Evolutionary conservation across 1,140 invertebrate species (phyloP), one percentile per base, ranked within the genome.

Genomic region (Cydia splendana): DNA sequence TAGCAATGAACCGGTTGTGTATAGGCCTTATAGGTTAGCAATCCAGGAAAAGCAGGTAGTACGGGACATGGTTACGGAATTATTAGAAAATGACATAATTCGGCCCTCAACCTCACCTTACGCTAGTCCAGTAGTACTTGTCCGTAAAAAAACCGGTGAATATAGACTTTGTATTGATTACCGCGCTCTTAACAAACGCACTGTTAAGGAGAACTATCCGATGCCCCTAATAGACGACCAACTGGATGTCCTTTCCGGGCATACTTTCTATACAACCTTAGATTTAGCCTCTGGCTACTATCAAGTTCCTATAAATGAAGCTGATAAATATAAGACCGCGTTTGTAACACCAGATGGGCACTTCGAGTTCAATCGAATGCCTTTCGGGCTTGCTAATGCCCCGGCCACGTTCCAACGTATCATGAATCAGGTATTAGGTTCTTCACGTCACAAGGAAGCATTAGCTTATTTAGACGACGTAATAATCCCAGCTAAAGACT

Each of bases 231-330:
- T 78, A 1, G 77, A 78, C 30, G 77, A 78, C 51, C n/a, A n/a
- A n/a, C n/a, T n/a, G n/a, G n/a, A n/a, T n/a, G n/a, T n/a, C n/a
- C n/a, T n/a, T n/a, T n/a, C n/a, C n/a, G n/a, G n/a, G n/a, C n/a
- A n/a, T n/a, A n/a, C n/a, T n/a, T n/a, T n/a, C 65, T 94, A 94
- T 76, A 84, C 85, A 1, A 84, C 86, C 0, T 75, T 94, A 81
- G n/a, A n/a, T n/a, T n/a, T n/a, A n/a, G n/a, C n/a, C n/a, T n/a
- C n/a, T n/a, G n/a, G n/a, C n/a, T n/a, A n/a, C n/a, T n/a, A n/a
- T n/a, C n/a, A n/a, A n/a, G n/a, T n/a, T n/a, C n/a, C n/a, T n/a
- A n/a, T n/a, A n/a, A n/a, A n/a, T n/a, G n/a, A n/a, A n/a, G n/a
- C n/a, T n/a, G n/a, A n/a, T n/a, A n/a, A n/a, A n/a, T n/a, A n/a